Evolutionary conservation across 2,113 vertebrate genomes (phyloP), one percentile per base, ranked within the genome.

Genomic region (Grallaria varia): DNA sequence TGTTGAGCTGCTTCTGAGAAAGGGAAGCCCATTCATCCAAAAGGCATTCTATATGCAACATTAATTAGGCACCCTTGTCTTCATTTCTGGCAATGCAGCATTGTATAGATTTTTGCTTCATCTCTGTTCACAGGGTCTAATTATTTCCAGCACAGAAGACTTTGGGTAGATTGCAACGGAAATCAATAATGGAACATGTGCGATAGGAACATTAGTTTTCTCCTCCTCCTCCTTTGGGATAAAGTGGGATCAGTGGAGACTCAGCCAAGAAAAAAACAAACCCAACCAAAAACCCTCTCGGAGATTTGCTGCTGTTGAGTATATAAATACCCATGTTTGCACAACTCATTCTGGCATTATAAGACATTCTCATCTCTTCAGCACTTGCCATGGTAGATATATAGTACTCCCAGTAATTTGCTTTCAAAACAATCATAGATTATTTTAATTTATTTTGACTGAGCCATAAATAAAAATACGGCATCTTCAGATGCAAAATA

Each of bases 31-130:
- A 95, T 97, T 97, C 96, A 97, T 97, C 94, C 93, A 91, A 96
- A 94, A 97, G 93, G 86, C 94, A 33, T 95, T 95, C 96, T 95
- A 97, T 79, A 95, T 94, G 91, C 93, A 97, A 91, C 86, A 95
- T 97, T 98, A 98, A 98, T 98, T 98, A 98, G 97, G 90, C 94
- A 94, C 42, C 82, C 95, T 89, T 94, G 90, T 96, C 95, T 97
- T 96, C 92, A 82, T 79, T 97, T 94, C 81, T 92, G 90, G 93
- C 91, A 96, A 89, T 86, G 87, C 67, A 59, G 91, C 90, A 84
- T 52, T 95, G 62, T 90, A 96, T 95, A 75, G 94, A 97, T 95
- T 95, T 96, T 95, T 97, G 91, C 91, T 97, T 98, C 93, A 94
- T 94, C 92, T 98, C 88, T 89, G 84, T 91, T 97, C 92, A 92